phyloP scores from a whole-genome alignment of 1,140 invertebrate genomes.

The Zelostemma sp. region DNA sequence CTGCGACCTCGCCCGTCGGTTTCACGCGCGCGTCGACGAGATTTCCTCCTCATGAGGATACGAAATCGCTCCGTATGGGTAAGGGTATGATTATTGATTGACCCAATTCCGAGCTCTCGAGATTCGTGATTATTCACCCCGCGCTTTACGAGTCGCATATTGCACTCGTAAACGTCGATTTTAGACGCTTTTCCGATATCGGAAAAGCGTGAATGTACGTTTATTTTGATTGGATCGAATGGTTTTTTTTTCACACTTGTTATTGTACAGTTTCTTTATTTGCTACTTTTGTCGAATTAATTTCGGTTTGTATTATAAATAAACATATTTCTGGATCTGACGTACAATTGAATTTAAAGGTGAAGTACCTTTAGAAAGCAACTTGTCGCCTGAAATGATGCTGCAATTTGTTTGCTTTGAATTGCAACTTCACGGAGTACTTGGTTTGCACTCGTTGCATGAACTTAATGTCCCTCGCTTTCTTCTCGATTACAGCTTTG shows the following conservation, averaged over 20 bases:
- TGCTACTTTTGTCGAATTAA: too few species aligned
- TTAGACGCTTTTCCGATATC: too few species aligned
- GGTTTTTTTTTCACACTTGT: too few species aligned
- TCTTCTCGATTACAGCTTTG: conserved; percentile 76
- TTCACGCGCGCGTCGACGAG: conserved; percentile 40
- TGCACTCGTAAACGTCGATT: too few species aligned
- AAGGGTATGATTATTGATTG: conserved; percentile 66
- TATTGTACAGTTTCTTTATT: too few species aligned
- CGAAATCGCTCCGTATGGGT: conserved; percentile 43
- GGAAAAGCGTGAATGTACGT: too few species aligned
- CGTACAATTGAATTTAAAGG: too few species aligned
- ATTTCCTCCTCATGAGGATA: conserved; percentile 51
- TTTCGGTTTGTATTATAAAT: too few species aligned
- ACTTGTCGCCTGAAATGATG: conserved; percentile 85
- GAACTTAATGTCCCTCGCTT: conserved; percentile 86
- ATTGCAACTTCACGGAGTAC: conserved; percentile 80
- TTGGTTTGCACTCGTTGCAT: conserved; percentile 87
- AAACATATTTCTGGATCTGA: too few species aligned
- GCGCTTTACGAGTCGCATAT: background rate
- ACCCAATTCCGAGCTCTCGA: conserved; percentile 61
- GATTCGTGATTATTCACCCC: conserved; percentile 10
- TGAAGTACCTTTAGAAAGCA: conserved; percentile 83
- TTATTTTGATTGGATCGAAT: too few species aligned
- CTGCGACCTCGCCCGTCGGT: conserved; percentile 25
- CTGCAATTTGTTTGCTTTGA: conserved; percentile 90